phyloP scores from a whole-genome alignment of 2,888 invertebrate genomes.

The Aspidiotus destructor region DNA sequence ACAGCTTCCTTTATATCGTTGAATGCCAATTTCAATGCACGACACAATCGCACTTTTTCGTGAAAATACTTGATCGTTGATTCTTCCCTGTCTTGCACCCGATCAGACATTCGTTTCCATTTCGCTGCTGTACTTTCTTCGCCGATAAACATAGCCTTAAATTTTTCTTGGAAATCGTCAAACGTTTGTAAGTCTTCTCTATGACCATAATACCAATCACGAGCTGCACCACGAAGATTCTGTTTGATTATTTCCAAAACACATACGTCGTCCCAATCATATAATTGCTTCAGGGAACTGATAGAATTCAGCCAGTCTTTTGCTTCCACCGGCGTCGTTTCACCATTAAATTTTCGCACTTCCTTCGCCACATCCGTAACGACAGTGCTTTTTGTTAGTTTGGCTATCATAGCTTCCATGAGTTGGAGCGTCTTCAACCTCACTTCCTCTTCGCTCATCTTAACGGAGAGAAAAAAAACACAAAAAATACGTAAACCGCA shows the following conservation, averaged over 20 bases:
- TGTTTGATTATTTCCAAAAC: background rate
- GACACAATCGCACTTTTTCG: background rate
- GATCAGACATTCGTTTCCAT: background rate
- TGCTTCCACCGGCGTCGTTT: too few species aligned
- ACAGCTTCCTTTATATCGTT: background rate
- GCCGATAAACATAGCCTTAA: background rate
- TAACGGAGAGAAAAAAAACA: too few species aligned
- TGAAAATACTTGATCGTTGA: background rate
- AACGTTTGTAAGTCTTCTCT: background rate
- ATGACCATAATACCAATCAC: background rate
- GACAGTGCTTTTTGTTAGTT: too few species aligned
- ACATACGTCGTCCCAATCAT: background rate
- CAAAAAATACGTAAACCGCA: too few species aligned
- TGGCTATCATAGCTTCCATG: too few species aligned
- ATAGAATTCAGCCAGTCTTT: too few species aligned
- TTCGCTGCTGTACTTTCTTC: background rate
- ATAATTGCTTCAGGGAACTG: too few species aligned
- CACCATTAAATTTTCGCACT: too few species aligned
- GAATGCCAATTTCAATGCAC: background rate
- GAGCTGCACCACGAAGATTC: background rate
- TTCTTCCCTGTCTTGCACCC: background rate
- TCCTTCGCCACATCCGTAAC: too few species aligned
- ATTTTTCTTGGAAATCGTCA: background rate
- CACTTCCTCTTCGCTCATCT: too few species aligned
- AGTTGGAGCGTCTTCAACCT: too few species aligned